A percentile compares a stretch with the other conserved stretches of the same genome.
These are phyloP conservation scores for Globodera rostochiensis DNA, from an alignment of 1,140 invertebrate species.

Conservation along the genomic window DNA sequence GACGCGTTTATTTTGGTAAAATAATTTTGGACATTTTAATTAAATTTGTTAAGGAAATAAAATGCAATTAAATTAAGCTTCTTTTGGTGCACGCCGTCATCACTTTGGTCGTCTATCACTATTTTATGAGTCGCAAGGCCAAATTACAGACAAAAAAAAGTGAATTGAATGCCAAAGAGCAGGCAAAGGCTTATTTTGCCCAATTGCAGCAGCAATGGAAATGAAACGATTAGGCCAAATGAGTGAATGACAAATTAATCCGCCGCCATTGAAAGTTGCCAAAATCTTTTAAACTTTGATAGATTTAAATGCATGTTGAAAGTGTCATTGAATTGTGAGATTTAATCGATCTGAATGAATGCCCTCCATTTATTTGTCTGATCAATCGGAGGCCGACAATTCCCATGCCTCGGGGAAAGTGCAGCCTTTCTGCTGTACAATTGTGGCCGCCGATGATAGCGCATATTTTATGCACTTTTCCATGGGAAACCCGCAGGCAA, in stretches of 20 bases:
- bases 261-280: no score
- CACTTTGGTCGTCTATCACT: slow-evolving; percentile 20
- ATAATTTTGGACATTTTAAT: no score
- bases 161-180: neutral
- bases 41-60: neutral
- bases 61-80: neutral
- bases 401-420: slow-evolving; percentile 36
- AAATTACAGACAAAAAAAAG: neutral
- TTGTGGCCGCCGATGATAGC: slow-evolving; percentile 81
- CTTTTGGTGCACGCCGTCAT: slow-evolving; percentile 16
- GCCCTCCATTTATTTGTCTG: no score
- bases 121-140: slow-evolving; percentile 15
- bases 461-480: slow-evolving; percentile 83
- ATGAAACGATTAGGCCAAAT: neutral
- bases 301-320: no score
- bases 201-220: neutral
- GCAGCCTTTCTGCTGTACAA: slow-evolving; percentile 70
- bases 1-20: slow-evolving; percentile 1
- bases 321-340: no score
- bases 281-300: no score
- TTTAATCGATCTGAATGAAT: no score
- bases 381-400: no score
- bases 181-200: neutral
- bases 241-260: no score
- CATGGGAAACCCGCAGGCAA: slow-evolving; percentile 77